Percentiles rank a stretch among this genome's conserved stretches.
These are phyloP conservation scores for Apistogramma diplotaenia DNA, from an alignment of 2,113 vertebrate species.

Conservation along the genomic window DNA sequence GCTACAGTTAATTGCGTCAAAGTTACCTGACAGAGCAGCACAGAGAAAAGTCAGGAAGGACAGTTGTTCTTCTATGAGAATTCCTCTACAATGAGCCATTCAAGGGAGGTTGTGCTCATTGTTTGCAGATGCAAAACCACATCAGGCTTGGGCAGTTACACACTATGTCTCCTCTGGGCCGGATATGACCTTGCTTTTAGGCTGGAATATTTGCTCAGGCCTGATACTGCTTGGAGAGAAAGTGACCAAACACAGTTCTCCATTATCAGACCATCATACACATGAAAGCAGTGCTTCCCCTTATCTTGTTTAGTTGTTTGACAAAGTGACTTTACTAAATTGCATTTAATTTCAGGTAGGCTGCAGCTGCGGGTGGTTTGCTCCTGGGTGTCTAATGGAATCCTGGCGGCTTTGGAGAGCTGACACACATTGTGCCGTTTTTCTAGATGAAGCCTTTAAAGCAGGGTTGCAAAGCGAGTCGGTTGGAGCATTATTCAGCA, in stretches of 20 bases:
- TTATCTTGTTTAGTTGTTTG: conserved; percentile 42
- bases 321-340: conserved; percentile 53
- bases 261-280: conserved; percentile 25
- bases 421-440: conserved; percentile 58
- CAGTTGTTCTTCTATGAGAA: conserved; percentile 38
- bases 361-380: conserved; percentile 45
- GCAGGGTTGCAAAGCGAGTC: conserved; percentile 62
- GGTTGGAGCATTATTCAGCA: conserved; percentile 70
- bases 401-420: conserved; percentile 63
- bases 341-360: conserved; percentile 64
- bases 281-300: neutral
- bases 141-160: conserved; percentile 26
- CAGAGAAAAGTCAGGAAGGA: conserved; percentile 30
- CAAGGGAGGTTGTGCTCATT: conserved; percentile 50
- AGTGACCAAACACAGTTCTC: conserved; percentile 35
- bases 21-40: conserved; percentile 31
- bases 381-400: conserved; percentile 60
- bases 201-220: conserved; percentile 49
- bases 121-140: conserved; percentile 57
- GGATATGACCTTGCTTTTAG: conserved; percentile 52
- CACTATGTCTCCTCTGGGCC: conserved; percentile 2
- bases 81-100: conserved; percentile 45
- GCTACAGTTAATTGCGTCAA: conserved; percentile 44
- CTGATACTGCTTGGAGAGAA: conserved; percentile 26
- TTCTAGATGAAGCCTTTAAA: conserved; percentile 55